phyloP scores from a whole-genome alignment of 2,113 vertebrate species.

The Numenius arquata region DNA sequence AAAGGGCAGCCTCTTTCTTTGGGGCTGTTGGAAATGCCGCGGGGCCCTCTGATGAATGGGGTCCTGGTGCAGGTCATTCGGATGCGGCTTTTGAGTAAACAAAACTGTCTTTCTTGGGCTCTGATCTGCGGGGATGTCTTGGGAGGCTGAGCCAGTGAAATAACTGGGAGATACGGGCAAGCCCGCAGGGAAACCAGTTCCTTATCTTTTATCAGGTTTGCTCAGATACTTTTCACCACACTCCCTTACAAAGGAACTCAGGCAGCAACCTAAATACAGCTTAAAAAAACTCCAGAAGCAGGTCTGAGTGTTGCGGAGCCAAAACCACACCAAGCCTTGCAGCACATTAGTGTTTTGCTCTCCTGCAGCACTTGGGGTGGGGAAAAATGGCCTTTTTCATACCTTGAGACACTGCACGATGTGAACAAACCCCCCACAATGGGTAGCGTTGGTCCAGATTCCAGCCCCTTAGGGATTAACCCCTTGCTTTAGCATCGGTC shows the following conservation, averaged over 20 bases:
- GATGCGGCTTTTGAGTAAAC: background rate
- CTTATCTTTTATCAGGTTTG: background rate
- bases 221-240: background rate
- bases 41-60: background rate
- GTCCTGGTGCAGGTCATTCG: background rate
- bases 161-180: background rate
- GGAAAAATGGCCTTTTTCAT: background rate
- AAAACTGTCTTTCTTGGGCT: background rate
- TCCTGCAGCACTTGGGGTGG: background rate
- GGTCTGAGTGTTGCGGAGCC: background rate
- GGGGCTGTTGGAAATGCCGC: background rate
- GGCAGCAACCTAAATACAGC: background rate
- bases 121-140: background rate
- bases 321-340: background rate
- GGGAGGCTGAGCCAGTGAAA: background rate
- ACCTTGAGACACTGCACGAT: background rate
- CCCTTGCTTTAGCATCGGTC: background rate
- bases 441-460: background rate
- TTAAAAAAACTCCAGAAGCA: background rate
- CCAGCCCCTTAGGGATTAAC: background rate
- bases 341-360: background rate
- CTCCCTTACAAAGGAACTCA: background rate
- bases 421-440: background rate
- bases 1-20: background rate
- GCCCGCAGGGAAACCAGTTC: background rate